These are phyloP conservation scores for Casuarius casuarius DNA, from an alignment of 2,113 vertebrate species.

Conservation along the genomic window DNA sequence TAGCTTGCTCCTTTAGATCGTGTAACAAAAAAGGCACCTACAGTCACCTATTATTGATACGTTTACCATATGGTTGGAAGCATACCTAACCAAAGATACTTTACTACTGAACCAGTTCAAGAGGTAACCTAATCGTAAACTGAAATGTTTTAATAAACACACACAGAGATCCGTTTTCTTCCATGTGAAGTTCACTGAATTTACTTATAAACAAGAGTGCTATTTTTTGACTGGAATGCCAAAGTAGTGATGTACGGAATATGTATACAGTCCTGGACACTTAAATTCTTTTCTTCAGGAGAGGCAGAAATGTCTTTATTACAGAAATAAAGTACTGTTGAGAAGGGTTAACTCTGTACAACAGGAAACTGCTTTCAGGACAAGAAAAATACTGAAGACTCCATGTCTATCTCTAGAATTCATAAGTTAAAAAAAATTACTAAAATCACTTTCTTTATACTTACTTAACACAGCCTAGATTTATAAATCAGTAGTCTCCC, in stretches of 20 bases:
- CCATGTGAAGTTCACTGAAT: neutral
- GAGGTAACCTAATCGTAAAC: constrained; percentile 31
- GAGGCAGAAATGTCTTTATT: neutral
- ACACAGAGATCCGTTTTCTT: neutral
- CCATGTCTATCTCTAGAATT: neutral
- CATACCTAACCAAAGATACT: neutral
- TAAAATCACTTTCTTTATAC: neutral
- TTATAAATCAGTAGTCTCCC: neutral
- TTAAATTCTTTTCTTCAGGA: neutral
- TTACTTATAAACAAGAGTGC: neutral
- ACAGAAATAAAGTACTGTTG: neutral
- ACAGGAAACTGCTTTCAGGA: neutral
- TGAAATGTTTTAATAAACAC: constrained; percentile 47
- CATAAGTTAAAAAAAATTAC: neutral
- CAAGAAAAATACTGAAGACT: neutral
- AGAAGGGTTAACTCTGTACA: neutral
- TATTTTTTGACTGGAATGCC: neutral
- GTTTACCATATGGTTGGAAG: neutral
- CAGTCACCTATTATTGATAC: neutral
- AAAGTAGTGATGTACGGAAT: neutral
- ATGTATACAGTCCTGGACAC: neutral
- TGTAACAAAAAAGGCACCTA: neutral
- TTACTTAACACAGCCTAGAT: neutral
- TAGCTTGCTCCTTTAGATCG: neutral
- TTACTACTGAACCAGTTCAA: neutral